These are phyloP conservation scores for Anthophora plumipes DNA, from an alignment of 2,888 invertebrate genomes.

Conservation along the genomic window DNA sequence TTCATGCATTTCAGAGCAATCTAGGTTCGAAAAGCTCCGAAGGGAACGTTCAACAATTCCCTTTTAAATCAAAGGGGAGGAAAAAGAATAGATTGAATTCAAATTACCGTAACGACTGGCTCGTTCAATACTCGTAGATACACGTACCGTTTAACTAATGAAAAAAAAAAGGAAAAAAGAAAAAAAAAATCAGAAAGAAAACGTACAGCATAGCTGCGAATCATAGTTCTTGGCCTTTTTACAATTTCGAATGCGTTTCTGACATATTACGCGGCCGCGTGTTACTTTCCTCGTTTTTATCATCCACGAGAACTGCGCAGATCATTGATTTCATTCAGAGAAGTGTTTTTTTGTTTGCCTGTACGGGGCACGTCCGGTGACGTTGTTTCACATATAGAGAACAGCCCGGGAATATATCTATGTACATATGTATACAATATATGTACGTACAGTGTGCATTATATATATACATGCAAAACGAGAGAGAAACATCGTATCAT, in stretches of 20 bases:
- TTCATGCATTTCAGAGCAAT: neutral
- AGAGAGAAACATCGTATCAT: conserved; percentile 42
- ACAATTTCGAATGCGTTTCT: conserved; percentile 52
- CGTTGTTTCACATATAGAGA: conserved; percentile 27
- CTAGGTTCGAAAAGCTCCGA: neutral
- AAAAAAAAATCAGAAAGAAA: conserved; percentile 13
- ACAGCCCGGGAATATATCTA: conserved; percentile 8
- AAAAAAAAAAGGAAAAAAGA: neutral
- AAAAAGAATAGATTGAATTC: neutral
- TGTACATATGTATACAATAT: neutral
- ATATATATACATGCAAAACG: conserved; percentile 4
- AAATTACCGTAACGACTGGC: conserved; percentile 31
- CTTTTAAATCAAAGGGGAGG: neutral
- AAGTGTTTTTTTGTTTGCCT: conserved; percentile 50
- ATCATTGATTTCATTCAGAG: conserved; percentile 66
- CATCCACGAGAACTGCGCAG: conserved; percentile 61
- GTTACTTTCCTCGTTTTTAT: conserved; percentile 67
- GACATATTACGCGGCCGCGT: conserved; percentile 55
- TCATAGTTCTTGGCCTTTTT: conserved; percentile 72
- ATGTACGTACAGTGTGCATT: conserved; percentile 44
- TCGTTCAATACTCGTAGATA: conserved; percentile 59
- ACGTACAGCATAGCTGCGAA: conserved; percentile 68
- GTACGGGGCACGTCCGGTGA: conserved; percentile 52
- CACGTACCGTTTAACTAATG: conserved; percentile 23
- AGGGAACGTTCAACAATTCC: neutral